Percentiles rank a stretch among this genome's conserved stretches.
Evolutionary conservation across 30 jellyfish, hydroid and myxozoan species (phyloP).

Genomic region (Morbakka virulenta): DNA sequence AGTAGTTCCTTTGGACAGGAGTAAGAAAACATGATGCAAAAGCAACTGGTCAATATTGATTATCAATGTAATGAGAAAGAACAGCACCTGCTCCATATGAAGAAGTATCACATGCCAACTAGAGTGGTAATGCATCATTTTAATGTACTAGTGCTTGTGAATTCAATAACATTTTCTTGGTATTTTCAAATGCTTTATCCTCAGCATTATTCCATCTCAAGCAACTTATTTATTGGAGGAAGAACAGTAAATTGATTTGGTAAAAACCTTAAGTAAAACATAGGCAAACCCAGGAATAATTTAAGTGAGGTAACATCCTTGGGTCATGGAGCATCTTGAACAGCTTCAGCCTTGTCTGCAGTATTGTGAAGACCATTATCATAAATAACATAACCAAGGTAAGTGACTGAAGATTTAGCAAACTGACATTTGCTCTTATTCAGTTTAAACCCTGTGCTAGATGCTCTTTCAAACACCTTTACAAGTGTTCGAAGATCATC

Average conservation of each 20-base stretch:
- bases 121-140: slow-evolving; percentile 26
- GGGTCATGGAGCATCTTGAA: slow-evolving; percentile 42
- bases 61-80: slow-evolving; percentile 23
- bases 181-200: slow-evolving; percentile 13
- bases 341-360: slow-evolving; percentile 9
- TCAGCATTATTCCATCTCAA: slow-evolving; percentile 43
- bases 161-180: slow-evolving; percentile 10
- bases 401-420: slow-evolving; percentile 5
- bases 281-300: slow-evolving; percentile 50
- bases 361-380: slow-evolving; percentile 27
- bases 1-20: not conserved
- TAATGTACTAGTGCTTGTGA: slow-evolving; percentile 35
- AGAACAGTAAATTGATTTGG: slow-evolving; percentile 16
- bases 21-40: not conserved
- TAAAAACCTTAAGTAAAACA: slow-evolving; percentile 8
- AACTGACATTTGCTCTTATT: slow-evolving; percentile 39
- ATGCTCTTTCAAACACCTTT: slow-evolving; percentile 1
- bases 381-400: slow-evolving; percentile 6
- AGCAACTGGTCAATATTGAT: not conserved
- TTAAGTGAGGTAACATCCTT: slow-evolving; percentile 45
- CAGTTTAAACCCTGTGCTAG: slow-evolving; percentile 1
- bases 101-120: slow-evolving; percentile 46
- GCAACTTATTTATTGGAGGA: slow-evolving; percentile 40
- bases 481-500: slow-evolving; percentile 12
- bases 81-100: slow-evolving; percentile 69